Conservation (phyloP, 2,888 invertebrate genomes). For the Tineola bisselliella region DNA sequence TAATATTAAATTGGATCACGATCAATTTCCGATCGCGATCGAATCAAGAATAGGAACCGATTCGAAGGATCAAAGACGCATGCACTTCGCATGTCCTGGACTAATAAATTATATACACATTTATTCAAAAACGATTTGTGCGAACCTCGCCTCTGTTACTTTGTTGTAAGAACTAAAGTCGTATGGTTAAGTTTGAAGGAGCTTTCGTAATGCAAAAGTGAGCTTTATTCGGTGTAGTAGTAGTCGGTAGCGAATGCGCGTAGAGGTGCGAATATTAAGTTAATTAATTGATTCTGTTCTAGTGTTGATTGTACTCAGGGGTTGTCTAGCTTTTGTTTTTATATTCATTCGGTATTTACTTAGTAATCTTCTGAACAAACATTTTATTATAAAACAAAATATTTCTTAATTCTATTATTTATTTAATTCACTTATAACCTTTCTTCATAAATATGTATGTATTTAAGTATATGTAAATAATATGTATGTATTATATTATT, state of each 20-base stretch:
- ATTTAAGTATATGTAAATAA: no score
- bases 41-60: not conserved
- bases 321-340: not conserved
- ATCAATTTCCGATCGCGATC: not conserved
- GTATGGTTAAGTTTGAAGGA: not conserved
- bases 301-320: not conserved
- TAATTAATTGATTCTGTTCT: not conserved
- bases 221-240: not conserved
- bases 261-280: not conserved
- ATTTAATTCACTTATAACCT: no score
- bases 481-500: no score
- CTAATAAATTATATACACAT: slow-evolving; percentile 63
- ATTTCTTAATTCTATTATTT: no score
- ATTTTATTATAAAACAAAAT: no score
- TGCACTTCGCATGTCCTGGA: slow-evolving; percentile 67
- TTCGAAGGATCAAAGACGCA: slow-evolving; percentile 54
- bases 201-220: not conserved
- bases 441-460: no score
- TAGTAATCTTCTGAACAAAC: no score
- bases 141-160: not conserved
- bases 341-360: no score
- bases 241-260: slow-evolving; percentile 4
- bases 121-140: not conserved
- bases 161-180: not conserved
- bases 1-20: no score